A percentile compares a stretch with the other conserved stretches of the same genome.
Conservation (phyloP, 1,140 invertebrate genomes). For the Cydia splendana region DNA sequence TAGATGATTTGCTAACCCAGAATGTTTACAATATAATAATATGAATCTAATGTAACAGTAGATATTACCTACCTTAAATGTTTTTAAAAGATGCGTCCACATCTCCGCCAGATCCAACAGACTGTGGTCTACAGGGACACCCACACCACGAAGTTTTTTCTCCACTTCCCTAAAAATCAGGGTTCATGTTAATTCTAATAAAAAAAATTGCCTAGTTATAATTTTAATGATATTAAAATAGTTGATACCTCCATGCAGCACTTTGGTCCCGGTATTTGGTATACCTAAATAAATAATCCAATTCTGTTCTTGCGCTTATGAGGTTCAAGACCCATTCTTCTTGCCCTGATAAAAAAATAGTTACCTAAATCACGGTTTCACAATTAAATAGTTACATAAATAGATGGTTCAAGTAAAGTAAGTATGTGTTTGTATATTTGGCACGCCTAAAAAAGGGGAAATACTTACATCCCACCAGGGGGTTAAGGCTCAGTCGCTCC, state of each 20-base stretch:
- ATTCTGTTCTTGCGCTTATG: constrained; percentile 57
- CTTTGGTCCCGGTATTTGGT: constrained; percentile 42
- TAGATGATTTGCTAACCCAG: no score
- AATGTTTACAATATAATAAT: no score
- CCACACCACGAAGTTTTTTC: constrained; percentile 57
- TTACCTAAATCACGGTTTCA: background rate
- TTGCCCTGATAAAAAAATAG: constrained; percentile 55
- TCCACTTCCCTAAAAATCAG: constrained; percentile 64
- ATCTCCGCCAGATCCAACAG: constrained; percentile 66
- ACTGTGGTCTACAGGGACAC: constrained; percentile 67
- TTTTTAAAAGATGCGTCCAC: constrained; percentile 66
- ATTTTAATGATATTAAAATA: constrained; percentile 16
- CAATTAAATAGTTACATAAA: no score
- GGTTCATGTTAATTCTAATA: constrained; percentile 6
- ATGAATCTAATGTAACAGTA: no score
- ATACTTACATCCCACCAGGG: constrained; percentile 57
- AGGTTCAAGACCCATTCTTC: constrained; percentile 68
- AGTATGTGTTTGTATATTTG: no score
- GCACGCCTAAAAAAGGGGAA: background rate
- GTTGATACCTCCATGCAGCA: constrained; percentile 59
- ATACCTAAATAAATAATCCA: constrained; percentile 53
- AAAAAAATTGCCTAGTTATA: background rate
- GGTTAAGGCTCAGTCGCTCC: constrained; percentile 58
- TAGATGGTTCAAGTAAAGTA: no score
- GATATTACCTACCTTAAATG: constrained; percentile 56